phyloP scores from a whole-genome alignment of 2,797 vertebrate genomes.

The Micropoecilia bifurca region DNA sequence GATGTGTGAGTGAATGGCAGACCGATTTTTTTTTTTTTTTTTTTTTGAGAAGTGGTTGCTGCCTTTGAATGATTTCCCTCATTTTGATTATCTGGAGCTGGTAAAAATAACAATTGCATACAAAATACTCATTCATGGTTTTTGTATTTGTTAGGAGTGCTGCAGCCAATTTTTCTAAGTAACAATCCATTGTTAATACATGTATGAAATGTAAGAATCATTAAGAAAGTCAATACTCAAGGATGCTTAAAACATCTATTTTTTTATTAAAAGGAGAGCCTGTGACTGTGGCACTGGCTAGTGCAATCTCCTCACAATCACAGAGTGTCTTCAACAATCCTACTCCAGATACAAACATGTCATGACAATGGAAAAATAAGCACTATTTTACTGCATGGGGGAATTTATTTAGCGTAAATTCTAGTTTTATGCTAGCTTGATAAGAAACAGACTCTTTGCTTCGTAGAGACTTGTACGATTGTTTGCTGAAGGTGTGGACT shows the following conservation, averaged over 20 bases:
- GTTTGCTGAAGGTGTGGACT: no score
- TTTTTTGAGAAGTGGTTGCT: background rate
- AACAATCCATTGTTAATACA: background rate
- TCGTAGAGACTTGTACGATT: no score
- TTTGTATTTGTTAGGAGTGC: slow-evolving; percentile 11
- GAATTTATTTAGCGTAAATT: background rate
- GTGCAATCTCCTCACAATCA: background rate
- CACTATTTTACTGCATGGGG: background rate
- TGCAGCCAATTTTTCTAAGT: background rate
- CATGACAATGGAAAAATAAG: background rate
- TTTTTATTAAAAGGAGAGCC: background rate
- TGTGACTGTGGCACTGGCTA: background rate
- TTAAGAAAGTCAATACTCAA: no score
- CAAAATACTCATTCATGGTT: slow-evolving; percentile 23
- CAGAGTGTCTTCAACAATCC: background rate
- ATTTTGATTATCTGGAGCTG: slow-evolving; percentile 25
- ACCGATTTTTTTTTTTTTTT: background rate
- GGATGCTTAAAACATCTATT: background rate
- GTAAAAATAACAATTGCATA: slow-evolving; percentile 31
- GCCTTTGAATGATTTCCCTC: slow-evolving; percentile 26
- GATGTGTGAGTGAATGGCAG: slow-evolving; percentile 21
- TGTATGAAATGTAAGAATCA: no score
- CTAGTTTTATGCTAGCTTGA: background rate
- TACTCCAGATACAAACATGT: background rate
- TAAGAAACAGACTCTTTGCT: no score